Evolutionary conservation across 2,888 invertebrate genomes (phyloP).

Genomic region (Ceraclea dissimilis): DNA sequence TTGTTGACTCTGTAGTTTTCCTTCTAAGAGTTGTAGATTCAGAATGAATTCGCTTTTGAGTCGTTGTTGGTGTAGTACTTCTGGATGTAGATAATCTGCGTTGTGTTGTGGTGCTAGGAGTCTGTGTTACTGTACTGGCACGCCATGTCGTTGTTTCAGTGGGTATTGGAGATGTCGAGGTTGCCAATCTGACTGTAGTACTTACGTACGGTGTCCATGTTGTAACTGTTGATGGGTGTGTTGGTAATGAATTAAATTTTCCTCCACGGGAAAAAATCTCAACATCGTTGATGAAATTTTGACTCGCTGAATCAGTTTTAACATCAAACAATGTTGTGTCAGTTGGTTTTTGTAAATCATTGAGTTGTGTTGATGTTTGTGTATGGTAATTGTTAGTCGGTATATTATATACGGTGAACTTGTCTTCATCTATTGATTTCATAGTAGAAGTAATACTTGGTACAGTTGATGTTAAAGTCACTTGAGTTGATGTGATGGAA

Average conservation of each 20-base stretch:
- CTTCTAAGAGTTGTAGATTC: not conserved
- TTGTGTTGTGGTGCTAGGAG: not conserved
- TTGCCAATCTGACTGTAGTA: not conserved
- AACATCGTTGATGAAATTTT: not conserved
- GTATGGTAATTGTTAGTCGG: slow-evolving; percentile 15
- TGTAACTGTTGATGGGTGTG: not conserved
- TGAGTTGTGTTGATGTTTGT: slow-evolving; percentile 1
- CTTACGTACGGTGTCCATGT: not conserved
- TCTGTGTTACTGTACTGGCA: not conserved
- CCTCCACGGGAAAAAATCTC: not conserved
- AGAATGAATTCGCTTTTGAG: not conserved
- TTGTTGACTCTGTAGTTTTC: not conserved
- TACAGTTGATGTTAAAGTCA: not conserved
- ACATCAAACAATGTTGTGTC: too few species aligned
- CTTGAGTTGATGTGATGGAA: not conserved
- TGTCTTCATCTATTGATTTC: not conserved
- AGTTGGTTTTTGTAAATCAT: not conserved
- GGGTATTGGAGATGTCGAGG: not conserved
- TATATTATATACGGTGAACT: too few species aligned
- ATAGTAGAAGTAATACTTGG: not conserved
- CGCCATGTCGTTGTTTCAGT: not conserved
- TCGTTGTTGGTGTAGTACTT: not conserved
- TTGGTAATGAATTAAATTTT: not conserved
- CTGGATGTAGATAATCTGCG: not conserved
- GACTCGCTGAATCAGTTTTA: too few species aligned